A percentile compares a stretch with the other conserved stretches of the same genome.
phyloP scores from a whole-genome alignment of 2,113 vertebrate genomes.

The Heptranchias perlo region DNA sequence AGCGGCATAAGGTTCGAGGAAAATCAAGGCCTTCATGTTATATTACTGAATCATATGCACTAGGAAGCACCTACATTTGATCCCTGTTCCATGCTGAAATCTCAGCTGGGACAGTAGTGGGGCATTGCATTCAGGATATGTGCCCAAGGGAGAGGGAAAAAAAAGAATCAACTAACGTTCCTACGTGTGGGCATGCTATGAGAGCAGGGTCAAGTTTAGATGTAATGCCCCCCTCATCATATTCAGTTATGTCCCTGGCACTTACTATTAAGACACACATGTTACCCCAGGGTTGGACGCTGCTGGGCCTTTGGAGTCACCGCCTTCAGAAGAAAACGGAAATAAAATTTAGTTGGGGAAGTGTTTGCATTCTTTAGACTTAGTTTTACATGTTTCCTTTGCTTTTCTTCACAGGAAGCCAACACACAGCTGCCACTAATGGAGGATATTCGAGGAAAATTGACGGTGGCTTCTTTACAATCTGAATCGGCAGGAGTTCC shows the following conservation, averaged over 20 bases:
- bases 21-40: not conserved
- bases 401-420: constrained; percentile 47
- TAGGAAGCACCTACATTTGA: not conserved
- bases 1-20: not conserved
- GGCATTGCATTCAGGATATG: not conserved
- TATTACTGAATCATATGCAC: not conserved
- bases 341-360: not conserved
- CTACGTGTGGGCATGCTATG: not conserved
- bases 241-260: not conserved
- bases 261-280: not conserved
- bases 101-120: not conserved
- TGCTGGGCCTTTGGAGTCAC: not conserved
- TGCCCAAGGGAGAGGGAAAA: not conserved
- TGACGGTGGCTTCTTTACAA: constrained; percentile 59
- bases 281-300: not conserved
- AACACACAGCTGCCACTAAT: constrained; percentile 57
- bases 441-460: constrained; percentile 60
- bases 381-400: not conserved
- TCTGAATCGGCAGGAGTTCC: constrained; percentile 32
- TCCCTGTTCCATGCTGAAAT: not conserved
- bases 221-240: not conserved
- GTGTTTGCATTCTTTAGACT: not conserved
- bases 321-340: not conserved
- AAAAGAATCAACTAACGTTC: not conserved
- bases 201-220: not conserved